Evolutionary conservation across 2,888 invertebrate genomes (phyloP).

Genomic region (Amphiduros pacificus): DNA sequence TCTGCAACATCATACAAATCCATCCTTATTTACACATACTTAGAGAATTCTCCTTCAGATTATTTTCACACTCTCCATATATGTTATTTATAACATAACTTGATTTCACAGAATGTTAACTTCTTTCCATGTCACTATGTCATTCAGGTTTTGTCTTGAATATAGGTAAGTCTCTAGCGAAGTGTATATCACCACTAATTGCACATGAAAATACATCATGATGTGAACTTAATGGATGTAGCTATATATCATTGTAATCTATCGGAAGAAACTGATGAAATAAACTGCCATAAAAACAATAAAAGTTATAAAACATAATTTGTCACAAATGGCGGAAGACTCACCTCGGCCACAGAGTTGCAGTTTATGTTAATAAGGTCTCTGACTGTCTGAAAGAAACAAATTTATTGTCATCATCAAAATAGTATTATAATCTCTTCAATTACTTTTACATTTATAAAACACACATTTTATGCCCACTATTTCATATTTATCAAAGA

Average conservation of each 20-base stretch:
- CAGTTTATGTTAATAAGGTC: slow-evolving; percentile 40
- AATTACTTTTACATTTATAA: not conserved
- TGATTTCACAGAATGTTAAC: not conserved
- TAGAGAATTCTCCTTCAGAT: not conserved
- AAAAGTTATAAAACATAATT: not conserved
- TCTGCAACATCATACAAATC: slow-evolving; percentile 55
- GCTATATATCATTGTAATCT: too few relatives aligned
- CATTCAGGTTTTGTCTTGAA: too few relatives aligned
- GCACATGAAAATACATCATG: too few relatives aligned
- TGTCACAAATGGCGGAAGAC: slow-evolving; percentile 9
- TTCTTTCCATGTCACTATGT: not conserved
- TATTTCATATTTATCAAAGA: too few relatives aligned
- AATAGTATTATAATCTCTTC: not conserved
- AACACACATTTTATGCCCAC: too few relatives aligned
- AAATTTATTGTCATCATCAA: slow-evolving; percentile 11
- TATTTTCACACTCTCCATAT: too few relatives aligned
- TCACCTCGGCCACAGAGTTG: slow-evolving; percentile 44
- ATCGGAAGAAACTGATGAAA: too few relatives aligned
- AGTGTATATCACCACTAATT: too few relatives aligned
- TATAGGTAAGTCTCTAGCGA: too few relatives aligned
- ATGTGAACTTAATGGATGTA: too few relatives aligned
- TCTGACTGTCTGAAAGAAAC: slow-evolving; percentile 38
- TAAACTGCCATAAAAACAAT: not conserved
- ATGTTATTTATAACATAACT: too few relatives aligned
- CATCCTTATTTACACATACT: not conserved